Base-by-base conservation (phyloP, 37 sponge, comb jelly and placozoan genomes). In the Geodia barretti region DNA sequence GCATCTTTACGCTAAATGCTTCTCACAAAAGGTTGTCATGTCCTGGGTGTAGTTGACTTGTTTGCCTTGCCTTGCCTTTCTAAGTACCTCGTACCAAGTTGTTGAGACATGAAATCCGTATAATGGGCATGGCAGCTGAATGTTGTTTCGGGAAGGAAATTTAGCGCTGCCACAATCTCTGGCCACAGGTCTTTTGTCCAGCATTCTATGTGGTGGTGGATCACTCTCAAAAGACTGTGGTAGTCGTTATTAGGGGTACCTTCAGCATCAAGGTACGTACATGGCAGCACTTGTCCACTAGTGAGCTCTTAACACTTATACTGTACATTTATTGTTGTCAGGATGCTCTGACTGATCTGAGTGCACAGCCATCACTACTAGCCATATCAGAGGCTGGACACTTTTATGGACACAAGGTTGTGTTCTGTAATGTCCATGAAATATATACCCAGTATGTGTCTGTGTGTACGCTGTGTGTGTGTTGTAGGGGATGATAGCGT, bases 121-220 rank as follows among this genome's bases (percentile, higher is more conserved):
- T n/a, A n/a, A n/a, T n/a, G n/a, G n/a, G n/a, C n/a, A n/a, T n/a
- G n/a, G n/a, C n/a, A n/a, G n/a, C n/a, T n/a, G n/a, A n/a, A n/a
- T n/a, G n/a, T n/a, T n/a, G n/a, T n/a, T n/a, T n/a, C n/a, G n/a
- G n/a, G n/a, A n/a, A n/a, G n/a, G n/a, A n/a, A n/a, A n/a, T n/a
- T n/a, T n/a, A n/a, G n/a, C n/a, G n/a, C n/a, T n/a, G n/a, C n/a
- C n/a, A n/a, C n/a, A n/a, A n/a, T n/a, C n/a, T n/a, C n/a, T n/a
- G n/a, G n/a, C n/a, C n/a, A 2, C 37, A 92, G 92, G 88, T 90
- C 4, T 87, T 90, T 60, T 84, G 81, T 65, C 90, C 94, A 34
- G 83, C 98, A 38, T 97, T 92, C 82, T 95, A 68, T 76, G 95
- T 97, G 36, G 98, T 93, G 41, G 73, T 83, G 29, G 98, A 97